Evolutionary conservation across 2,113 vertebrate genomes (phyloP).

Genomic region (Trogon surrucura): DNA sequence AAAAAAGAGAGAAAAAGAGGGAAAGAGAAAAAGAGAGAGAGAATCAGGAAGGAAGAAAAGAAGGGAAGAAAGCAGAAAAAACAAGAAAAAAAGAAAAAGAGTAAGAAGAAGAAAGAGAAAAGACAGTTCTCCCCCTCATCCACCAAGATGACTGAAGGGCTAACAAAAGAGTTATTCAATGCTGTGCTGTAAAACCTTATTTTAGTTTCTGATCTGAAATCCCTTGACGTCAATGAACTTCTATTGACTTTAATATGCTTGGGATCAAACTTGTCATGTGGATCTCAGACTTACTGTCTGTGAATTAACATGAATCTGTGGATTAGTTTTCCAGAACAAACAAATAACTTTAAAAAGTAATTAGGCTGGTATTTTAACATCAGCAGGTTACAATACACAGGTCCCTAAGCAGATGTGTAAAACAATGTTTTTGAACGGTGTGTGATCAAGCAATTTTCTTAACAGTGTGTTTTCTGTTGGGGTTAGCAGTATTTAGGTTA

Average conservation of each 20-base stretch:
- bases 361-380: neutral
- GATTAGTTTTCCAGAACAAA: constrained; percentile 22
- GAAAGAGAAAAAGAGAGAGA: neutral
- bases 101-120: neutral
- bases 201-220: constrained; percentile 35
- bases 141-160: neutral
- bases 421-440: constrained; percentile 15
- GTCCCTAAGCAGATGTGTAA: neutral
- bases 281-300: constrained; percentile 32
- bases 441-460: constrained; percentile 41
- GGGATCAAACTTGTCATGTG: neutral
- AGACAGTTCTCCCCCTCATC: neutral
- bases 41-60: neutral
- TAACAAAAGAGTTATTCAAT: constrained; percentile 5
- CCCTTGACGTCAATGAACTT: constrained; percentile 50
- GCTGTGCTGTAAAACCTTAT: constrained; percentile 18
- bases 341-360: neutral
- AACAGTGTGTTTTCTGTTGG: constrained; percentile 55
- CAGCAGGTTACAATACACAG: neutral
- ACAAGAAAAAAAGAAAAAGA: neutral
- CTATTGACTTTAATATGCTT: constrained; percentile 1
- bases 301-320: neutral
- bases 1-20: neutral
- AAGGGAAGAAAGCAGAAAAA: neutral
- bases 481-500: constrained; percentile 68